phyloP scores from a whole-genome alignment of 64 coral and sea anemone genomes.

The Trachythela sp. region DNA sequence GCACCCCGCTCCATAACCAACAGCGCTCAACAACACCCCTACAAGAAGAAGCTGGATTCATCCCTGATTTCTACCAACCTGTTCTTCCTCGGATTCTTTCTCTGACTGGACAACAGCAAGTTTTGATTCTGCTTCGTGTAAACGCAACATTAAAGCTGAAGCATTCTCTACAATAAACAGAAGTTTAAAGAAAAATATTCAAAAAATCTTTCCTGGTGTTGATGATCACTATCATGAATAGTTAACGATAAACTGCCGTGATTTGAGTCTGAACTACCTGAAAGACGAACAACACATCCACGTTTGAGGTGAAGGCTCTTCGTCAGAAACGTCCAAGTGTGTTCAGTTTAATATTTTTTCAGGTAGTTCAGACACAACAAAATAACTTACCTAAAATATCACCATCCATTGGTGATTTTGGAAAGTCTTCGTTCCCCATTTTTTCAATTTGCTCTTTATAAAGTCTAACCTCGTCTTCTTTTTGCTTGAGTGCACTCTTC shows the following conservation, averaged over 20 bases:
- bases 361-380: too few relatives aligned
- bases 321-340: too few relatives aligned
- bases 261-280: too few relatives aligned
- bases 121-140: not conserved
- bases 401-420: not conserved
- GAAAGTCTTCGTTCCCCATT: not conserved
- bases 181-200: not conserved
- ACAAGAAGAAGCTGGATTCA: too few relatives aligned
- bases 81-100: not conserved
- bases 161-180: not conserved
- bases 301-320: too few relatives aligned
- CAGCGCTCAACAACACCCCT: too few relatives aligned
- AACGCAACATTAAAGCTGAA: not conserved
- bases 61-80: not conserved
- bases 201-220: too few relatives aligned
- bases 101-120: not conserved
- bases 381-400: not conserved
- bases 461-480: not conserved
- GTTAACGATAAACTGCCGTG: not conserved
- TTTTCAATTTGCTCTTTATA: not conserved
- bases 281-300: too few relatives aligned
- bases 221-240: too few relatives aligned
- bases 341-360: too few relatives aligned
- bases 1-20: too few relatives aligned
- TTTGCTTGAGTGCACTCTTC: not conserved